These are phyloP conservation scores for Conus betulinus DNA, from an alignment of 1,140 invertebrate genomes.

Conservation along the genomic window DNA sequence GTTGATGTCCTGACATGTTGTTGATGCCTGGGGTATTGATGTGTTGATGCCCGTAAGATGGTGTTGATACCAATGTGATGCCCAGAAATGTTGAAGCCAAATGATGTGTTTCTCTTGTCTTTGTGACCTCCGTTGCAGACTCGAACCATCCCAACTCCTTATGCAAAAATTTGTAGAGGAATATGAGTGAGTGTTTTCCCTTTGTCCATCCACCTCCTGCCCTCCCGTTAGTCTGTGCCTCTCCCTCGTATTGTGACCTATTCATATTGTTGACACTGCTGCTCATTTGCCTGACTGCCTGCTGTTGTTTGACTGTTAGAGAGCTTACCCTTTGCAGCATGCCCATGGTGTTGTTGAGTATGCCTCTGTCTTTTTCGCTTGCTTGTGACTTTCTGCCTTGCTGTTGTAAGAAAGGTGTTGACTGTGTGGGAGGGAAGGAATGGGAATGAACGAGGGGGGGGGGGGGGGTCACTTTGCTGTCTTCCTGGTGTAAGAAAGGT, in stretches of 20 bases:
- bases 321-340: neutral
- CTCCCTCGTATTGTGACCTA: neutral
- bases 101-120: conserved; percentile 60
- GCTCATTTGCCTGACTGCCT: conserved; percentile 14
- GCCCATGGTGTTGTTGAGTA: neutral
- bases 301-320: neutral
- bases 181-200: conserved; percentile 66
- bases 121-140: conserved; percentile 51
- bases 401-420: neutral
- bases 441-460: too few relatives aligned
- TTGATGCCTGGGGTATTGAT: too few relatives aligned
- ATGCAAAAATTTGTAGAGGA: conserved; percentile 67
- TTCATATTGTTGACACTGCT: neutral
- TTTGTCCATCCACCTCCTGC: neutral
- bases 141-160: conserved; percentile 49
- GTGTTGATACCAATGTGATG: neutral
- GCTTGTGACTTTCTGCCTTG: neutral
- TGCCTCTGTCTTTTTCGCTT: neutral
- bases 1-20: too few relatives aligned
- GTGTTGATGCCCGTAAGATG: neutral
- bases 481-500: too few relatives aligned
- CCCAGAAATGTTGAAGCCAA: conserved; percentile 50
- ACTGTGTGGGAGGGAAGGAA: too few relatives aligned
- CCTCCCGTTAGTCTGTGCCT: neutral
- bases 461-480: too few relatives aligned